Base-by-base conservation (phyloP, 2,888 invertebrate species). In the Operophtera brumata region DNA sequence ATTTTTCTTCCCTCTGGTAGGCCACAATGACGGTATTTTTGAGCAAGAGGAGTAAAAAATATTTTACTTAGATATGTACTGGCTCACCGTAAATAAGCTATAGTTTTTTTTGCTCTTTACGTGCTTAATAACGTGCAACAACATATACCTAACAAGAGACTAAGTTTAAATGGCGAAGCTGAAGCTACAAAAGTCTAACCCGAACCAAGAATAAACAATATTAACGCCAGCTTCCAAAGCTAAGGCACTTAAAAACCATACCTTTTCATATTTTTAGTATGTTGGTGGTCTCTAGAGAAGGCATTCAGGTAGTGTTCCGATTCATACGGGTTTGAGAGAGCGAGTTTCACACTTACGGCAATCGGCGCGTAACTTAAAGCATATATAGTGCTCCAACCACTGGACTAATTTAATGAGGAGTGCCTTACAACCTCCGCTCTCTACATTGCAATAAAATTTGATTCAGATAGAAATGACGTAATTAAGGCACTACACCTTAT, bases 381-480 rank as follows among this genome's bases (percentile, higher is more conserved):
- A 84, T n/a, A n/a, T n/a, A n/a, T 81, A 85, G 84, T 86, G 84
- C 79, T 82, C 80, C 87, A 88, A 80, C 87, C 85, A 80, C 81
- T 80, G 85, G 75, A 84, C 80, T 86, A 87, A 88, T 88, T 88
- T 88, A 88, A 87, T 86, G 88, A 88, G 75, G 80, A 20, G 20
- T 77, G 70, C 75, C 75, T 83, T 85, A 77, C 77, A 81, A 57
- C 66, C 57, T 70, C 75, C 62, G 57, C 32, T 25, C 64, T 65
- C 51, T 60, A 65, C 66, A 57, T 59, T 54, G 52, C 62, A 70
- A 70, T 72, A 70, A 72, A 73, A 75, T 74, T 64, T 70, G 59
- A 71, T 75, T 74, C 68, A 68, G 68, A 70, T 67, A 68, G 69
- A 70, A 75, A 67, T 70, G 61, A 67, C 68, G 68, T 70, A 69